Evolutionary conservation across 2,113 vertebrate genomes (phyloP).

Genomic region (Coregonus clupeaformis): DNA sequence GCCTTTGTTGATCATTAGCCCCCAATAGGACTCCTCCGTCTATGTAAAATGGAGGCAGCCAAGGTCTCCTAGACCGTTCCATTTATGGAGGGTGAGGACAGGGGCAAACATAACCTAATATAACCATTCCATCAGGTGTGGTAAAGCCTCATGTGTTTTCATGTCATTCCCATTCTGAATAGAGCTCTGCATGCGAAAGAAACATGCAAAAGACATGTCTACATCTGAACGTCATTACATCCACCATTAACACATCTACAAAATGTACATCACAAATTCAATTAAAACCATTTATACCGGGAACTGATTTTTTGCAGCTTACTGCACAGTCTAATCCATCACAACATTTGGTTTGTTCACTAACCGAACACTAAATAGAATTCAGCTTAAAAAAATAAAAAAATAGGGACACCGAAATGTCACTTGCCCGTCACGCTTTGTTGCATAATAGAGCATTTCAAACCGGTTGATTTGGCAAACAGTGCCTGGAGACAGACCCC

Average conservation of each 20-base stretch:
- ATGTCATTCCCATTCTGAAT: neutral
- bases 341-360: constrained; percentile 10
- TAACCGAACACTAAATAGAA: too few relatives aligned
- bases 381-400: neutral
- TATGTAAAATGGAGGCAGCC: neutral
- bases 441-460: too few relatives aligned
- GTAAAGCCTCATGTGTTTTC: neutral
- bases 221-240: too few relatives aligned
- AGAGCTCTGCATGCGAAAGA: neutral
- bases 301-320: neutral
- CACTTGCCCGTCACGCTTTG: constrained; percentile 3
- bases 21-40: neutral
- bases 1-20: neutral
- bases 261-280: too few relatives aligned
- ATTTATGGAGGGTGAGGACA: neutral
- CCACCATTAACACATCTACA: too few relatives aligned
- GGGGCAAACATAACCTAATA: neutral
- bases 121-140: neutral
- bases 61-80: neutral
- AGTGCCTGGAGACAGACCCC: neutral
- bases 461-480: neutral
- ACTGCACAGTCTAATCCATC: neutral
- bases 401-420: constrained; percentile 9
- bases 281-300: neutral
- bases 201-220: neutral